Base-by-base conservation (phyloP, 2,888 invertebrate species). In the Anoplius nigerrimus region DNA sequence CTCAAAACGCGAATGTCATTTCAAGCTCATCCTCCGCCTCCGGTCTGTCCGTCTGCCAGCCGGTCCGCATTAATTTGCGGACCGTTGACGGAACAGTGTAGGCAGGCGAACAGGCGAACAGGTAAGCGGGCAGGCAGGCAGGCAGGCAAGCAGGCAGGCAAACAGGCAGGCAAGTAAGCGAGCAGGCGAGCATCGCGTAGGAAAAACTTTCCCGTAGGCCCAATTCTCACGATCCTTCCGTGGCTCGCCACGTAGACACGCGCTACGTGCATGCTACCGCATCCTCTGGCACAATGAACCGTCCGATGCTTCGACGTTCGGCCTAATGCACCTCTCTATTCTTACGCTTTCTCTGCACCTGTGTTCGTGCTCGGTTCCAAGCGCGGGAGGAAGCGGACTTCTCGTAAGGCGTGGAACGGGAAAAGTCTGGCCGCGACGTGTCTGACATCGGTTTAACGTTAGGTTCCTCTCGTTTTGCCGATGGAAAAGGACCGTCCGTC, bases 121-220 rank as follows among this genome's bases (percentile, higher is more conserved):
- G n/a, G n/a, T n/a, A n/a, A n/a, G n/a, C n/a, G n/a, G n/a, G n/a
- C n/a, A n/a, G n/a, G n/a, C n/a, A n/a, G n/a, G n/a, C n/a, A n/a
- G n/a, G n/a, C n/a, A n/a, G n/a, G n/a, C n/a, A n/a, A n/a, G n/a
- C n/a, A n/a, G n/a, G n/a, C n/a, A n/a, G n/a, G n/a, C n/a, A n/a
- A n/a, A n/a, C n/a, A n/a, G n/a, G n/a, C n/a, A n/a, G n/a, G n/a
- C n/a, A n/a, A n/a, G n/a, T n/a, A n/a, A n/a, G n/a, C n/a, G n/a
- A n/a, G n/a, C 11, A 5, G 34, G 34, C 34, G 11, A 6, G 34
- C 21, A 48, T 54, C 57, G 48, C 42, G 48, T 27, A 54, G 69
- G 72, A 79, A 82, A 78, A 82, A 78, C 81, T 78, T 81, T 81
- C 77, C 71, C 70, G 72, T 55, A 80, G 64, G 60, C 79, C 82